These are phyloP conservation scores for Acleris emargana DNA, from an alignment of 2,888 invertebrate species.

Conservation along the genomic window DNA sequence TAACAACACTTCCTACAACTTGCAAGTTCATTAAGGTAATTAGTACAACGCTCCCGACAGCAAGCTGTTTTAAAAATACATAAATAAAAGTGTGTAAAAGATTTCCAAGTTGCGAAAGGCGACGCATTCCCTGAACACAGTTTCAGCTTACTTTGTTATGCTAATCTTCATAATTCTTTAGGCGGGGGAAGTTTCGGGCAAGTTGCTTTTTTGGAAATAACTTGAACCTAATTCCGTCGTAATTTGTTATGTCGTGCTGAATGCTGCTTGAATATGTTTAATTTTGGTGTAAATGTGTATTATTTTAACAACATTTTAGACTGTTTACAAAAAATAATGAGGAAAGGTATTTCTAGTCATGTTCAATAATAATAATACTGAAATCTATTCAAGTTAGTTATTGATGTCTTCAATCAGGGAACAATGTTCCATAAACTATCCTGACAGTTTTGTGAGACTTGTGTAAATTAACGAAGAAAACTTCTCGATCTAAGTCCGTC, in stretches of 20 bases:
- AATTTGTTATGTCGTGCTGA: conserved; percentile 63
- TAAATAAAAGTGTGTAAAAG: conserved; percentile 52
- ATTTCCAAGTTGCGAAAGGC: conserved; percentile 65
- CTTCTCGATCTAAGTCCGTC: conserved; percentile 80
- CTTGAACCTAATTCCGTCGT: conserved; percentile 72
- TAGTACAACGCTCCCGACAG: not conserved
- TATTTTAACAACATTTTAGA: too few relatives aligned
- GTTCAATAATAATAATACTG: not conserved
- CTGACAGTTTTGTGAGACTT: conserved; percentile 75
- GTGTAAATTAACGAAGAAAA: conserved; percentile 82
- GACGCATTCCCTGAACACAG: conserved; percentile 74
- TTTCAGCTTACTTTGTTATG: conserved; percentile 81
- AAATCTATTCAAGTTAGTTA: conserved; percentile 38
- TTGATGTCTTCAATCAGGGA: conserved; percentile 49
- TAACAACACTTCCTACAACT: conserved; percentile 7
- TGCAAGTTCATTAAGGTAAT: conserved; percentile 4
- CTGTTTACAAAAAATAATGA: too few relatives aligned
- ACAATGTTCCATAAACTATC: conserved; percentile 64
- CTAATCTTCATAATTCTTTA: conserved; percentile 82
- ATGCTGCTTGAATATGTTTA: conserved; percentile 27
- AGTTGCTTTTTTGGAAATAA: conserved; percentile 79
- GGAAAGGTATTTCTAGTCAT: too few relatives aligned
- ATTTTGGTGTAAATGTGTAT: not conserved
- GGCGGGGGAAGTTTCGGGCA: conserved; percentile 71
- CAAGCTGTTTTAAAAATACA: conserved; percentile 34